These are phyloP conservation scores for Acrossocheilus wenchowensis DNA, from an alignment of 2,797 vertebrate genomes.

Conservation along the genomic window DNA sequence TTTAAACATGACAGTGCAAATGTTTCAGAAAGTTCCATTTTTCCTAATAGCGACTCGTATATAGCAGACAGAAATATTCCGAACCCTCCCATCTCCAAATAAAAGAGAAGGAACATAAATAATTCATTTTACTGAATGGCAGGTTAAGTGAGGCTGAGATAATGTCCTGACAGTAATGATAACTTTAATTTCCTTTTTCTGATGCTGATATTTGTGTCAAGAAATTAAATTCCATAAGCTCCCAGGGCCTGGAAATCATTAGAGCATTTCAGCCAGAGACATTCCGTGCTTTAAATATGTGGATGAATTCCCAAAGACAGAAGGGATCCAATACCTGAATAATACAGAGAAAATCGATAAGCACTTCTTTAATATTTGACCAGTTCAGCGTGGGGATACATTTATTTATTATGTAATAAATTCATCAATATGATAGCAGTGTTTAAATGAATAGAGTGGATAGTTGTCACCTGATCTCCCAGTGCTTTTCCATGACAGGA, in stretches of 20 bases:
- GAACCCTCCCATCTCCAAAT: conserved; percentile 50
- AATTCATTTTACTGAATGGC: conserved; percentile 82
- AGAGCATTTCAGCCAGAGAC: conserved; percentile 63
- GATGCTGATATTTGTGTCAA: conserved; percentile 82
- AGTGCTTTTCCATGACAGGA: neutral
- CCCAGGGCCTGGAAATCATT: conserved; percentile 73
- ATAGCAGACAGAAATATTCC: conserved; percentile 51
- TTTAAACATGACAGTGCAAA: conserved; percentile 28
- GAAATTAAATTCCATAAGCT: conserved; percentile 82
- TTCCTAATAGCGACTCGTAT: conserved; percentile 48
- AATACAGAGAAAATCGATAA: conserved; percentile 45
- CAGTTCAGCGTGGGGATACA: conserved; percentile 8
- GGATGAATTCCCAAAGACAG: conserved; percentile 42
- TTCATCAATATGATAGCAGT: neutral
- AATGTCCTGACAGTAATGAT: conserved; percentile 81
- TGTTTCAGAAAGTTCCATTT: conserved; percentile 32
- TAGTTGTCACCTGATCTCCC: neutral
- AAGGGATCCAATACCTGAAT: conserved; percentile 19
- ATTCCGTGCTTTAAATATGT: conserved; percentile 42
- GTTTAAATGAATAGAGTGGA: conserved; percentile 1
- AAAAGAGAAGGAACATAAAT: conserved; percentile 69
- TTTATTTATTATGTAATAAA: conserved; percentile 9
- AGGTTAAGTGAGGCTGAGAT: conserved; percentile 84
- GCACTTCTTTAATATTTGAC: conserved; percentile 37
- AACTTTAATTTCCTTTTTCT: conserved; percentile 85